These are phyloP conservation scores for Semnopithecus entellus DNA, from an alignment of 2,113 vertebrate species.

Conservation along the genomic window DNA sequence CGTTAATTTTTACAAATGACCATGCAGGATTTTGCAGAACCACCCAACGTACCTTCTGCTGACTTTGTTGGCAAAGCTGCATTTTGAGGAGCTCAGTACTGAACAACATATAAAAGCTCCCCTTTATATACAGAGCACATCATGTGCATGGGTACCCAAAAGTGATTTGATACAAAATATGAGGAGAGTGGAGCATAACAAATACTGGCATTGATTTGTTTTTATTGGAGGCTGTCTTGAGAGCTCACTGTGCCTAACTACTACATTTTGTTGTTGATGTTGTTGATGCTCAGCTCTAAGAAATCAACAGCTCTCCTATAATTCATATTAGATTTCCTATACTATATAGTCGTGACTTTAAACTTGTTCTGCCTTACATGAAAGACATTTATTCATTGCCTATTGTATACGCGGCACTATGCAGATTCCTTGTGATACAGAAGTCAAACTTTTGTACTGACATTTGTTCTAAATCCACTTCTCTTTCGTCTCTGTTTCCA, in stretches of 20 bases:
- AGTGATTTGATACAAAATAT: neutral
- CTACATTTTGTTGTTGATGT: neutral
- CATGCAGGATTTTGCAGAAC: neutral
- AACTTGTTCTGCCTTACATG: neutral
- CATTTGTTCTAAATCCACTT: neutral
- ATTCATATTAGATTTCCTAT: neutral
- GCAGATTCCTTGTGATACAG: neutral
- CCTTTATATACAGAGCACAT: neutral
- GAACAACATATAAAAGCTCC: neutral
- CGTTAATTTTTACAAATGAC: neutral
- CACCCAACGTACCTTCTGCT: neutral
- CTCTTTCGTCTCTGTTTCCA: neutral
- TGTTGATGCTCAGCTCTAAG: neutral
- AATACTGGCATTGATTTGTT: neutral
- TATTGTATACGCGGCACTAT: neutral
- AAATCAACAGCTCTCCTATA: neutral
- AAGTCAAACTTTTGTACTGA: neutral
- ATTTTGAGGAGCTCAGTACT: neutral
- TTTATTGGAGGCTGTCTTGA: neutral
- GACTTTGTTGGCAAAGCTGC: neutral
- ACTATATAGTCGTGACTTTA: neutral
- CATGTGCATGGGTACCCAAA: neutral
- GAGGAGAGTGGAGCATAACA: neutral
- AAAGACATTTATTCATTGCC: neutral
- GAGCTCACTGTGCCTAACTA: neutral